Conservation (phyloP, 1,140 invertebrate genomes). For the Tenebrio molitor region DNA sequence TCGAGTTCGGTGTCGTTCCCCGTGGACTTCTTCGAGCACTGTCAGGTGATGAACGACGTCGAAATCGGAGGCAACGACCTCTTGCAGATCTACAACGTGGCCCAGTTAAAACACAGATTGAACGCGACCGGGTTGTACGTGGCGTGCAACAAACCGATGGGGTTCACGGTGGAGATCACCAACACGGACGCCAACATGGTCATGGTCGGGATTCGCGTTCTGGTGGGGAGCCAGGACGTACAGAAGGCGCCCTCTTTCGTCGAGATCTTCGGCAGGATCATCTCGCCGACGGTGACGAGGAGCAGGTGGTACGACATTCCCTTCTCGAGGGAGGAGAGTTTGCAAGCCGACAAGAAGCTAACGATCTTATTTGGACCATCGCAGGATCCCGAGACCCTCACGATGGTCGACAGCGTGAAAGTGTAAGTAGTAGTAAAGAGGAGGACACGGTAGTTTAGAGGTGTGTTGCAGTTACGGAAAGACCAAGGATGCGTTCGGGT, state of each 20-base stretch:
- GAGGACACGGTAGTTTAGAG: constrained; percentile 54
- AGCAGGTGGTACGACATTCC: constrained; percentile 97
- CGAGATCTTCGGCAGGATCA: constrained; percentile 88
- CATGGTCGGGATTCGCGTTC: constrained; percentile 80
- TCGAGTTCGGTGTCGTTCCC: constrained; percentile 79
- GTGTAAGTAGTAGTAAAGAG: constrained; percentile 66
- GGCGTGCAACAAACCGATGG: constrained; percentile 88
- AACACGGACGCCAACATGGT: constrained; percentile 91
- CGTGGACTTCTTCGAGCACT: constrained; percentile 97
- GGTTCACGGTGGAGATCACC: constrained; percentile 90
- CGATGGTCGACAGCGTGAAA: constrained; percentile 94
- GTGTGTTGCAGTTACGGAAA: constrained; percentile 84
- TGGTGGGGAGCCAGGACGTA: constrained; percentile 89
- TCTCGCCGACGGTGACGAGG: constrained; percentile 81
- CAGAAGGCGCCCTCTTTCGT: constrained; percentile 87
- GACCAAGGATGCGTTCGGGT: constrained; percentile 95
- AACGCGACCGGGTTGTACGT: constrained; percentile 93
- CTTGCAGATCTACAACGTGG: constrained; percentile 93
- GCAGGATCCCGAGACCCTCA: constrained; percentile 89
- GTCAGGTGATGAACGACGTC: constrained; percentile 89
- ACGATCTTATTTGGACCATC: constrained; percentile 92
- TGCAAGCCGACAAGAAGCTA: constrained; percentile 93
- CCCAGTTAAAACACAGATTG: constrained; percentile 94
- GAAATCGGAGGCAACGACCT: constrained; percentile 97
- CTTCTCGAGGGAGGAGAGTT: constrained; percentile 92